Evolutionary conservation across 2,113 vertebrate species (phyloP).

Genomic region (Motacilla tschutschensis): DNA sequence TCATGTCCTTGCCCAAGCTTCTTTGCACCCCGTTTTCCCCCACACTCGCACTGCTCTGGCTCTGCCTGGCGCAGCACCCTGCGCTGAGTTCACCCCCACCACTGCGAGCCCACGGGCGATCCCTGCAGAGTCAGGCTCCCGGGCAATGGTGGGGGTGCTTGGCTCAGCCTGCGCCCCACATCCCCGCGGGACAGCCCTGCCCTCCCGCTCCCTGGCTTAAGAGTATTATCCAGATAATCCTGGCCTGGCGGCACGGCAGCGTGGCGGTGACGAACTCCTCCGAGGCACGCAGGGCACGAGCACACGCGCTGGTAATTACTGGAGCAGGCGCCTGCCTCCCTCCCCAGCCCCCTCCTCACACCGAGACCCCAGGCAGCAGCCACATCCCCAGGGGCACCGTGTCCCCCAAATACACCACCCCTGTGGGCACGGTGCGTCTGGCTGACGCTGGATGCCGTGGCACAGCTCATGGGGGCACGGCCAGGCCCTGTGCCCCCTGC

Average conservation of each 20-base stretch:
- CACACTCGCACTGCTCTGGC: fast-evolving
- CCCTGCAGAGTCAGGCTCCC: not conserved
- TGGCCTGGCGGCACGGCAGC: not conserved
- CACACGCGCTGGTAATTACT: not conserved
- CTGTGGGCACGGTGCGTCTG: fast-evolving
- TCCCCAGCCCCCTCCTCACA: not conserved
- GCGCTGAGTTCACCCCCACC: fast-evolving
- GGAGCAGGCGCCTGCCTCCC: not conserved
- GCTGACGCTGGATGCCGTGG: fast-evolving
- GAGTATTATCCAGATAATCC: conserved; percentile 58
- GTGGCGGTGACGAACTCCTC: not conserved
- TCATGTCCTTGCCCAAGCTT: not conserved
- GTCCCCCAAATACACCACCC: not conserved
- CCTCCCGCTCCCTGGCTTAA: not conserved
- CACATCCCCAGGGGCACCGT: fast-evolving
- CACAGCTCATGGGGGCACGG: not conserved
- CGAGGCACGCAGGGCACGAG: not conserved
- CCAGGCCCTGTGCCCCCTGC: not conserved
- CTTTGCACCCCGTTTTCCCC: not conserved
- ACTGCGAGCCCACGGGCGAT: not conserved
- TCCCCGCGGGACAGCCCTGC: not conserved
- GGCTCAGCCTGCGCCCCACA: not conserved
- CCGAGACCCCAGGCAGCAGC: fast-evolving
- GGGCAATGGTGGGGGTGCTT: fast-evolving
- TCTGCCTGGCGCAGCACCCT: not conserved